Evolutionary conservation across 1,140 invertebrate species (phyloP), one percentile per base, ranked within the genome.

Genomic region (Conus ventricosus): DNA sequence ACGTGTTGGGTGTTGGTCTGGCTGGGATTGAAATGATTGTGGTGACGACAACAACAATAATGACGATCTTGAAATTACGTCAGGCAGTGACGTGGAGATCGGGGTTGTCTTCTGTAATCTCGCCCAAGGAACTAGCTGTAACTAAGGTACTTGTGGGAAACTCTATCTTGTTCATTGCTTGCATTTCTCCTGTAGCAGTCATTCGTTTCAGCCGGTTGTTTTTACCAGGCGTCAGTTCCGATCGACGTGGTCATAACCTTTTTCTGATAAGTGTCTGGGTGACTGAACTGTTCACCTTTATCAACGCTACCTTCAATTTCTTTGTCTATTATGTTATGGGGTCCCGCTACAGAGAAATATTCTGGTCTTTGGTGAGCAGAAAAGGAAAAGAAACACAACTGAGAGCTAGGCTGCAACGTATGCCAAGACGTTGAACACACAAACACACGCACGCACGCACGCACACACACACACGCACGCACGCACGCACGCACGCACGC

Each of bases 231-330:
- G 23, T 85, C 20, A 71, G 54, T 6, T 8, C 67, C 2, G 84
- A 27, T 1, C 23, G 84, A 17, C 84, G 84, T 0, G 8, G 76
- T 75, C 84, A 85, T 39, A 85, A 75, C 53, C 25, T 76, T 75
- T n/a, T 5, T 39, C 39, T 75, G 1, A n/a, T 25, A 8, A 4
- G n/a, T 13, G 5, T 75, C 67, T 71, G 11, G 15, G 0, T 85
- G 1, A 5, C 20, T 20, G 84, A 85, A 20, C 8, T 75, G 17
- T 5, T 85, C 7, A 23, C 2, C 39, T 39, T 10, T 11, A n/a
- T 83, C 10, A 83, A 83, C 39, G 51, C 81, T n/a, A 55, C 81
- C 51, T 83, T 55, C 53, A 83, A 83, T 23, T 54, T 83, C 81
- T 83, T 83, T 7, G 53, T 83, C 4, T 83, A 83, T 25, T 83